phyloP scores from a whole-genome alignment of 92 coral and sea anemone genomes.

The Heliopora coerulea region DNA sequence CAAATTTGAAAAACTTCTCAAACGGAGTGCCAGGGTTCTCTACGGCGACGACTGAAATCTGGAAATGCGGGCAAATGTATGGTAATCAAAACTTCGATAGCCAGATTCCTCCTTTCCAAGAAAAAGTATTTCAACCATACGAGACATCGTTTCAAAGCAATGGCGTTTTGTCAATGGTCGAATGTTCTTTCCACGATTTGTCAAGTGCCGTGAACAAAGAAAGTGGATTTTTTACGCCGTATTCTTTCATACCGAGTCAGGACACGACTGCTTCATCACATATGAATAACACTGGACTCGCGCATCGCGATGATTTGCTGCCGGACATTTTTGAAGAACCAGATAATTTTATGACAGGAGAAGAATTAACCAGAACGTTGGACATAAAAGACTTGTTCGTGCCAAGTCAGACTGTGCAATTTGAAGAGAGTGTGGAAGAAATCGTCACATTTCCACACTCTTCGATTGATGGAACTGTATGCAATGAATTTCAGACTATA shows the following conservation, averaged over 20 bases:
- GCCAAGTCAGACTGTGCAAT: background rate
- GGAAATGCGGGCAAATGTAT: background rate
- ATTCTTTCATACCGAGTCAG: background rate
- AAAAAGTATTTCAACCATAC: background rate
- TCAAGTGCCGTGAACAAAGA: background rate
- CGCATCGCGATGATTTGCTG: constrained; percentile 5
- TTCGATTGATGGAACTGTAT: too few relatives aligned
- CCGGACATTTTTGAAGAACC: constrained; percentile 16
- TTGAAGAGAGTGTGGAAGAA: background rate
- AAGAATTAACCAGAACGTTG: constrained; percentile 32
- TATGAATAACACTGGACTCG: background rate
- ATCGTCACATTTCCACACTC: background rate
- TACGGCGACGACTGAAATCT: background rate
- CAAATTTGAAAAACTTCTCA: background rate
- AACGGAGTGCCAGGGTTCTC: background rate
- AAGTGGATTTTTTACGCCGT: background rate
- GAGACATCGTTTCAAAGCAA: background rate
- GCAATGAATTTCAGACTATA: constrained; percentile 12
- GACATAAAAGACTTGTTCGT: constrained; percentile 38
- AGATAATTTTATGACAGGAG: constrained; percentile 26
- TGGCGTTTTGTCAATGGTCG: background rate
- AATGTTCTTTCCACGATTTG: background rate
- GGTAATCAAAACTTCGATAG: background rate
- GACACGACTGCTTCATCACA: background rate
- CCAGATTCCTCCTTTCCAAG: background rate